Evolutionary conservation across 1,140 invertebrate genomes (phyloP).

Genomic region (Papilio glaucus): DNA sequence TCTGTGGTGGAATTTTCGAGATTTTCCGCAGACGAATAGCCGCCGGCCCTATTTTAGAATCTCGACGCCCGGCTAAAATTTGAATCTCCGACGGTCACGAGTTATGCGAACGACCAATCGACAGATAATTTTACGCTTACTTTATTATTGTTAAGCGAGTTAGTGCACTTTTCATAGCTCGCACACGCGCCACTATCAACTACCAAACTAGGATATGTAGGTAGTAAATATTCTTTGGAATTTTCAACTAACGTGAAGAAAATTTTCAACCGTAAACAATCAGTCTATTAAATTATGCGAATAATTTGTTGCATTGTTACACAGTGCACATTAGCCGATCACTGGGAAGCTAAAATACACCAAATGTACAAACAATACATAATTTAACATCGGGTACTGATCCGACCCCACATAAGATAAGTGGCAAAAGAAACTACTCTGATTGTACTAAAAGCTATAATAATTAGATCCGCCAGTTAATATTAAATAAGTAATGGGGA

Average conservation of each 20-base stretch:
- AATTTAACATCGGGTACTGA: background rate
- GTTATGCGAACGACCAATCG: conserved; percentile 52
- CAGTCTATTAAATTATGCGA: conserved; percentile 12
- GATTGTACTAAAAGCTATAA: too few species aligned
- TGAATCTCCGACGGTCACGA: conserved; percentile 63
- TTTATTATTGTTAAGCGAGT: conserved; percentile 42
- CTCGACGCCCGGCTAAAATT: conserved; percentile 58
- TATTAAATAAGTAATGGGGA: too few species aligned
- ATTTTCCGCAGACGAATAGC: conserved; percentile 69
- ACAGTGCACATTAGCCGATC: background rate
- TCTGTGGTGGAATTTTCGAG: conserved; percentile 75
- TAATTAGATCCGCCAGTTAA: too few species aligned
- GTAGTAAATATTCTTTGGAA: too few species aligned
- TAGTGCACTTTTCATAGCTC: background rate
- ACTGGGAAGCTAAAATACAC: background rate
- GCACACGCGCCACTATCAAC: too few species aligned
- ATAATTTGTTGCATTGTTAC: conserved; percentile 10
- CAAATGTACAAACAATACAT: conserved; percentile 9
- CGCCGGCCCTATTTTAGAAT: conserved; percentile 77
- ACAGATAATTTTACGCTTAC: conserved; percentile 52
- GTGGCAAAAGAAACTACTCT: too few species aligned
- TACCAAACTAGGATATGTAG: too few species aligned
- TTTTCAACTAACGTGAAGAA: background rate
- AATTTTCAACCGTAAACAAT: background rate
- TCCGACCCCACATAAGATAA: too few species aligned